phyloP scores from a whole-genome alignment of 2,797 vertebrate species.

The Percopsis omiscomaycus region DNA sequence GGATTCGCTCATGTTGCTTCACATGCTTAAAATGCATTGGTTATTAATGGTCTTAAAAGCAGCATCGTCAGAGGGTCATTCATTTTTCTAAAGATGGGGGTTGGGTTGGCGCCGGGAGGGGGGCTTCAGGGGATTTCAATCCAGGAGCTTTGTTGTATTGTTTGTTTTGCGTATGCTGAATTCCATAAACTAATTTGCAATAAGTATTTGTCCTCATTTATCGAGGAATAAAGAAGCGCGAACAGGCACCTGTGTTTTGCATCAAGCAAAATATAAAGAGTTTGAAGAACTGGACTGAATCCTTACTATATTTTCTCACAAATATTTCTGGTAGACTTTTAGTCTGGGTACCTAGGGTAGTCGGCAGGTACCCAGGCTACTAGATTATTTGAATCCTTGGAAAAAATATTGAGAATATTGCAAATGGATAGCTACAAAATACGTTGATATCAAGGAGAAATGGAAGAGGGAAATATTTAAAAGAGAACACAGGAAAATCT shows the following conservation, averaged over 20 bases:
- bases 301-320: conserved; percentile 13
- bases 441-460: neutral
- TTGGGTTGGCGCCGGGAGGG: conserved; percentile 1
- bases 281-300: conserved; percentile 53
- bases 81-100: conserved; percentile 41
- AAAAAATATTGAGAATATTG: neutral
- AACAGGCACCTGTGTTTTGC: conserved; percentile 77
- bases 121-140: conserved; percentile 24
- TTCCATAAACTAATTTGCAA: conserved; percentile 58
- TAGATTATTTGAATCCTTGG: too few relatives aligned
- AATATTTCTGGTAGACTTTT: too few relatives aligned
- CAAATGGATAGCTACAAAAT: conserved; percentile 5
- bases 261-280: conserved; percentile 56
- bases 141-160: conserved; percentile 58
- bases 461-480: neutral
- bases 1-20: conserved; percentile 50
- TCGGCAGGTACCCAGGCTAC: too few relatives aligned
- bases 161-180: conserved; percentile 46
- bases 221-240: conserved; percentile 61
- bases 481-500: neutral
- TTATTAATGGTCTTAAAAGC: conserved; percentile 69
- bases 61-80: conserved; percentile 63
- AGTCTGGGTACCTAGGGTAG: too few relatives aligned
- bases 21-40: conserved; percentile 74
- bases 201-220: conserved; percentile 42